Evolutionary conservation across 1,140 invertebrate species (phyloP).

Genomic region (Diachasma alloeum): DNA sequence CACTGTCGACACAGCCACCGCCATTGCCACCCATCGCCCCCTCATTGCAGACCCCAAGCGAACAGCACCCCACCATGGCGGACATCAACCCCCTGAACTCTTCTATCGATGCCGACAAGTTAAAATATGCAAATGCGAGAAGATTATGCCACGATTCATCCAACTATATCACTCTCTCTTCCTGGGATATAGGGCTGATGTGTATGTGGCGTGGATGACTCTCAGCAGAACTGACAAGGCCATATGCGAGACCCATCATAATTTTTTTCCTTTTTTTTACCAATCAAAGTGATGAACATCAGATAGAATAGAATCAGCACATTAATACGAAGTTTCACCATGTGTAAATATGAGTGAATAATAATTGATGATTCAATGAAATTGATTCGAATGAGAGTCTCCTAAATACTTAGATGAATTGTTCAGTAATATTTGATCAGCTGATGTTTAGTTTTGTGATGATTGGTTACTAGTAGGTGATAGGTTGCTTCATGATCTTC

Average conservation of each 20-base stretch:
- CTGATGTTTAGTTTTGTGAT: too few relatives aligned
- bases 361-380: too few relatives aligned
- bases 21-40: slow-evolving; percentile 15
- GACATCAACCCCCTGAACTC: slow-evolving; percentile 36
- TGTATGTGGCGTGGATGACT: slow-evolving; percentile 1
- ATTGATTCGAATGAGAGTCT: too few relatives aligned
- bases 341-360: too few relatives aligned
- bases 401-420: too few relatives aligned
- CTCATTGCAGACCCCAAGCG: not conserved
- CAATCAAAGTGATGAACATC: not conserved
- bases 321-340: too few relatives aligned
- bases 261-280: not conserved
- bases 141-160: slow-evolving; percentile 30
- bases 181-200: not conserved
- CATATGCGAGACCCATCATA: not conserved
- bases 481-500: too few relatives aligned
- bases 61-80: not conserved
- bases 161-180: slow-evolving; percentile 17
- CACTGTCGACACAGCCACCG: not conserved
- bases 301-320: not conserved
- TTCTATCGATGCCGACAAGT: slow-evolving; percentile 34
- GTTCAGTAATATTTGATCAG: too few relatives aligned
- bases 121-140: slow-evolving; percentile 39
- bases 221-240: not conserved
- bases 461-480: too few relatives aligned